Evolutionary conservation across 35 echinoderm and acorn worm species (phyloP), one percentile per base, ranked within the genome.

Genomic region (Apostichopus californicus): DNA sequence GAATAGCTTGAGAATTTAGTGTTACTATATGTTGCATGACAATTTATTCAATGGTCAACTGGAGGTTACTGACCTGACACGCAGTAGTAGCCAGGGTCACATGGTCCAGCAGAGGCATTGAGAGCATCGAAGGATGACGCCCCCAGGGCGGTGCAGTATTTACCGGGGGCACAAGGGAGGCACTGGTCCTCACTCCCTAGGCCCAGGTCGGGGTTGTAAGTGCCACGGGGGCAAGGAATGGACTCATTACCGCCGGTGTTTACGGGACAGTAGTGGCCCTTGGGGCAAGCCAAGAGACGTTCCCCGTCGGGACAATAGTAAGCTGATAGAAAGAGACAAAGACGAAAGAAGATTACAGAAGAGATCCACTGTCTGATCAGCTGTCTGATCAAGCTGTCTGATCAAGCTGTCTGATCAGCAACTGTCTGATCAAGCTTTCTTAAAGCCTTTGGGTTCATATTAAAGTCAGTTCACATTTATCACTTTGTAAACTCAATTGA

Each of bases 181-280:
- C 94, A 98, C 79, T 98, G 93, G 78, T 96, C 95, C 55, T 93
- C 97, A 11, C 93, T 90, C 13, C 93, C 97, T 18, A 98, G 87
- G 5, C 97, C 93, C 22, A 98, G 85, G n/a, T 94, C 95, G 55
- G 97, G 97, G 70, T 98, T 98, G 83, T 98, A 98, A 20, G 87
- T 94, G 12, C 97, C 97, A 12, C 93, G 79, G 2, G 97, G 97
- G 78, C 95, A 98, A 8, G 97, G 97, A 7, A 98, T 94, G 80
- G 95, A 98, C 77, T 94, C 97, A 77, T 98, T 98, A 60, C 97
- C 95, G 25, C 97, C 97, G 9, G 97, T 98, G 57, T 96, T 96
- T 26, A 68, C 58, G 4, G 81, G 93, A 87, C 97, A 98, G 89
- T 98, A 98, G 70, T 98, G 94, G 9, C 97, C 97, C 17, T 95